Conservation (phyloP, 2,888 invertebrate species). For the Papilio protenor region DNA sequence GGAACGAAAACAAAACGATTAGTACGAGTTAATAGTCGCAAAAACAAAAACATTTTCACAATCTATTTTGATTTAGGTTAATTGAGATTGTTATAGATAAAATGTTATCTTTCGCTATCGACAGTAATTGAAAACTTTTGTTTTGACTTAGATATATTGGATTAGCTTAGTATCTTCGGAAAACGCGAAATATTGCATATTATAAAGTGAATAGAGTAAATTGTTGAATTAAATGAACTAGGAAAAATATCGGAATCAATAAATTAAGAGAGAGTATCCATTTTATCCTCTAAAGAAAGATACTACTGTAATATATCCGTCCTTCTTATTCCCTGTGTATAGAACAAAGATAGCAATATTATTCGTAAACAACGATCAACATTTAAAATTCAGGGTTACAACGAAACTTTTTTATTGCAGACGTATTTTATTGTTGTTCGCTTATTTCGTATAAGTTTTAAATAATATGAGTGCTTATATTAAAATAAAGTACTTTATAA, state of each 20-base stretch:
- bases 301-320: background rate
- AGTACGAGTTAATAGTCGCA: background rate
- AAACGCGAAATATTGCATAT: background rate
- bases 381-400: background rate
- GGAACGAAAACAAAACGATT: background rate
- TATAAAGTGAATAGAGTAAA: background rate
- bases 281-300: background rate
- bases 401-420: background rate
- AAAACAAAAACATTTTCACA: conserved; percentile 3
- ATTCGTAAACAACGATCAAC: too few species aligned
- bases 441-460: background rate
- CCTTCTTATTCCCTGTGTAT: too few species aligned
- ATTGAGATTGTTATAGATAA: conserved; percentile 8
- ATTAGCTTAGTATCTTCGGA: background rate
- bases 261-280: background rate
- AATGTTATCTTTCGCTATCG: conserved; percentile 11
- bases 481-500: background rate
- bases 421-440: background rate
- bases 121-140: conserved; percentile 23
- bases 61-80: conserved; percentile 21
- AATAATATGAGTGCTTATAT: background rate
- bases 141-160: conserved; percentile 6
- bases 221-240: background rate
- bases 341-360: too few species aligned
- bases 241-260: background rate